A percentile compares a stretch with the other conserved stretches of the same genome.
Conservation (phyloP, 2,888 invertebrate genomes). For the Cryptus armator region DNA sequence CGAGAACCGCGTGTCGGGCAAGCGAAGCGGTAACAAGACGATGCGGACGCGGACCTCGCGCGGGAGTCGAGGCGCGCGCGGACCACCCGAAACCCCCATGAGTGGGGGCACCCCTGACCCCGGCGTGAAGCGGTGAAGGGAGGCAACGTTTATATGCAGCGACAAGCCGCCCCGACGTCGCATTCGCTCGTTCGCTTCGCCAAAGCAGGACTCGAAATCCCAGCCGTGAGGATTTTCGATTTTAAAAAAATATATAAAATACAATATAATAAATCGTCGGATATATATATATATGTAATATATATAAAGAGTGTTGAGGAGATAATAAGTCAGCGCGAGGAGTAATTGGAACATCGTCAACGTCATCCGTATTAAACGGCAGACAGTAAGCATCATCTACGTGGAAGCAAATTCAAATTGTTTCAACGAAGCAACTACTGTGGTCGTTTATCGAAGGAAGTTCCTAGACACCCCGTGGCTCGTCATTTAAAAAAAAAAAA, state of each 20-base stretch:
- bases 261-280: constrained; percentile 13
- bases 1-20: constrained; percentile 50
- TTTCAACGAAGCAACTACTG: constrained; percentile 49
- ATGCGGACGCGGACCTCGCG: constrained; percentile 64
- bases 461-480: constrained; percentile 64
- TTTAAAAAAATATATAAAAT: constrained; percentile 37
- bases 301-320: constrained; percentile 55
- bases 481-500: constrained; percentile 25
- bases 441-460: constrained; percentile 61
- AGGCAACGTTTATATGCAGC: constrained; percentile 85
- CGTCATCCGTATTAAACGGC: constrained; percentile 42
- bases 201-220: constrained; percentile 79
- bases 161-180: constrained; percentile 84
- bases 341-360: constrained; percentile 62
- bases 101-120: constrained; percentile 85
- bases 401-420: background rate
- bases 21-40: constrained; percentile 11
- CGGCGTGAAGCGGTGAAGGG: constrained; percentile 83
- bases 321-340: constrained; percentile 44
- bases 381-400: constrained; percentile 44
- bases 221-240: constrained; percentile 68
- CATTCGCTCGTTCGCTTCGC: constrained; percentile 85
- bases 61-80: constrained; percentile 75
- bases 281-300: constrained; percentile 26
- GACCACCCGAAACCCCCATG: constrained; percentile 81